Conservation (phyloP, 2,888 invertebrate species). For the Drosophila neotestacea region DNA sequence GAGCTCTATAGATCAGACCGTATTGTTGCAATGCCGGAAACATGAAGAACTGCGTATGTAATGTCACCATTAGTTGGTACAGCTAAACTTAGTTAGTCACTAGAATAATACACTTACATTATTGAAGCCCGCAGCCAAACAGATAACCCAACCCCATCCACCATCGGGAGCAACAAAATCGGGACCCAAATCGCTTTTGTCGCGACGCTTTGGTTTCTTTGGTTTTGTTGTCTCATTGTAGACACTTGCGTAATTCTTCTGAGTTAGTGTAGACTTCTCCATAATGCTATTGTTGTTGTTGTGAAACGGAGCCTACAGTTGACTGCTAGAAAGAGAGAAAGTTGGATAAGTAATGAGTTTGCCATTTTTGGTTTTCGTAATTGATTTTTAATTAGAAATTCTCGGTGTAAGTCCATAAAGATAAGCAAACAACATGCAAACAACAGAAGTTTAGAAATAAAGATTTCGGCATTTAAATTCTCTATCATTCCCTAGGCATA, state of each 20-base stretch:
- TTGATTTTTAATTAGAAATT: slow-evolving; percentile 15
- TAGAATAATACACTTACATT: slow-evolving; percentile 88
- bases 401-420: background rate
- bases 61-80: background rate
- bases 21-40: slow-evolving; percentile 90
- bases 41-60: slow-evolving; percentile 87
- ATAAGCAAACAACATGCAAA: slow-evolving; percentile 1
- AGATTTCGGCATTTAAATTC: background rate
- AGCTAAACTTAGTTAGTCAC: background rate
- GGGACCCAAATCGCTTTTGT: slow-evolving; percentile 84
- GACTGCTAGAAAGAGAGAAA: slow-evolving; percentile 1
- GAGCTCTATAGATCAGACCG: slow-evolving; percentile 89
- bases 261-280: slow-evolving; percentile 72
- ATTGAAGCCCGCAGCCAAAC: slow-evolving; percentile 89
- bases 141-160: slow-evolving; percentile 91
- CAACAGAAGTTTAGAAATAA: background rate
- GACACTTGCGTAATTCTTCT: slow-evolving; percentile 74
- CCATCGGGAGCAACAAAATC: slow-evolving; percentile 91
- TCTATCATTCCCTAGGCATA: background rate
- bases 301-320: background rate
- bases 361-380: background rate
- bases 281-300: slow-evolving; percentile 23
- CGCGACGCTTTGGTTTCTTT: slow-evolving; percentile 85
- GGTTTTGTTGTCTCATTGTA: slow-evolving; percentile 83
- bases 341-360: slow-evolving; percentile 14